Evolutionary conservation across 2,888 invertebrate genomes (phyloP), one percentile per base, ranked within the genome.

Genomic region (Nymphalis polychloros): DNA sequence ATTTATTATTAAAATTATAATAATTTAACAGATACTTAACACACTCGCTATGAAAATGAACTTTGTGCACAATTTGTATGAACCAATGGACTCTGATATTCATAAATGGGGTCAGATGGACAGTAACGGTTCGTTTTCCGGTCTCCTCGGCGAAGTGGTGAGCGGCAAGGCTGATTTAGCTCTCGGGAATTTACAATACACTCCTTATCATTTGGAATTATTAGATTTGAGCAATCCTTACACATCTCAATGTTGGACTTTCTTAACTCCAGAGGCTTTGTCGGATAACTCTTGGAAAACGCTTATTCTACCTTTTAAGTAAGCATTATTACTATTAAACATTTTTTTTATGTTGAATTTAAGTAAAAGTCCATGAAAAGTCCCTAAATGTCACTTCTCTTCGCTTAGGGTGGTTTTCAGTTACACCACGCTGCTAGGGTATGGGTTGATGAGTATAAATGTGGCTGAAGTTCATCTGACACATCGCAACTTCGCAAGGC

Each of bases 211-310:
- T 76, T 82, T 95, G 59, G 93, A 94, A 60, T 84, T 95, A 57
- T 94, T 96, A 77, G 97, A 97, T 82, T 86, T 97, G 50, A 96
- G 95, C 64, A 92, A 94, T 59, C 96, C 97, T 0, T 97, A 97
- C 73, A 96, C 95, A n/a, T 94, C 96, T 0, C 96, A 97, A 80
- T 97, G 97, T 79, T 93, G 97, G 77, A 97, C 97, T 0, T 97
- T 97, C 79, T 83, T 97, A 20, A 97, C 97, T 0, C 97, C 97
- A 0, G 97, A 97, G 85, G 95, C 97, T 0, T 88, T 96, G 20
- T 94, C 94, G 1, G 96, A 97, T 80, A 97, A 96, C 78, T 96
- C 97, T 1, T 97, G 97, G 97, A 96, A 95, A 83, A 96, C 97
- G 0, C 89, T 97, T 8, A 95, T 97, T 78, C 87, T 96, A 74